Evolutionary conservation across 1,140 invertebrate genomes (phyloP), one percentile per base, ranked within the genome.

Genomic region (Macrosteles quadrilineatus): DNA sequence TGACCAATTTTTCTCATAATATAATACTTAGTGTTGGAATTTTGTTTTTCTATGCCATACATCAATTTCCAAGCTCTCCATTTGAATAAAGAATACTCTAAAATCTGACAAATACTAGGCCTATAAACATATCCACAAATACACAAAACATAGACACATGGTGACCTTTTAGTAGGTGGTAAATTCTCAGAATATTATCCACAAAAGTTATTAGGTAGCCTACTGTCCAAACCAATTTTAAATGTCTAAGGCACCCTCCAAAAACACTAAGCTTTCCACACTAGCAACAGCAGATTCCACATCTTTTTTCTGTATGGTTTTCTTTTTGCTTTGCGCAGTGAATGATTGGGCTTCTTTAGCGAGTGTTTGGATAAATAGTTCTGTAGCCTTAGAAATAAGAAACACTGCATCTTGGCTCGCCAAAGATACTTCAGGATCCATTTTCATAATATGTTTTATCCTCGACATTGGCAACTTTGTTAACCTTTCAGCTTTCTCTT

Each of bases 401-500:
- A 94, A 92, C 17, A 92, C 87, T 0, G 93, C 91, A 78, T 96
- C 94, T 75, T 87, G 85, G 75, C 86, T 91, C 9, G 91, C 83
- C 4, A 92, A 75, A 72, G 83, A 83, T 1, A 92, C 87, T 73
- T 95, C 93, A 0, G 93, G 91, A 82, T 97, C 95, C 77, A 89
- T 85, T 85, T 95, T 96, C 84, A 95, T 93, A 25, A 97, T 92
- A 69, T 85, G 85, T 81, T 92, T 93, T 55, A 96, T 86, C 75
- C 92, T 87, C 1, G 86, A 82, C 62, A 95, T 76, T 0, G 94
- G 94, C 14, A 97, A 45, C 17, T 70, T 43, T 17, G 67, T 69
- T 59, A 64, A 47, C 40, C 25, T 62, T 17, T 36, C 64, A 17
- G 31, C 31, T 45, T 45, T 71, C 29, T 36, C 43, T 25, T 14